Evolutionary conservation across 1,140 invertebrate genomes (phyloP), one percentile per base, ranked within the genome.

Genomic region (Zaprionus ornatus): DNA sequence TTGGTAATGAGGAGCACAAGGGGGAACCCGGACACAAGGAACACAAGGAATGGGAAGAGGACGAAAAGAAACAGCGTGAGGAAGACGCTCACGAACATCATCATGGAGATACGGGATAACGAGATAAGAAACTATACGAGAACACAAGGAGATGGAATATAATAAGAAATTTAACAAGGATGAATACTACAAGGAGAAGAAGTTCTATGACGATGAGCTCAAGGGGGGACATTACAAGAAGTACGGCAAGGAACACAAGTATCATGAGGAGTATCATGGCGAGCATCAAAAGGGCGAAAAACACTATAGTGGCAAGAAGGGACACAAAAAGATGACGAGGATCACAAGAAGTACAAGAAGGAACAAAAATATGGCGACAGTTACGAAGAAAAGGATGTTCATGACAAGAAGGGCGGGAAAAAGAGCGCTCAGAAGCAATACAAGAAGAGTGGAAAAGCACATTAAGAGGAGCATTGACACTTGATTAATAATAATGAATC

Each of bases 91-190:
- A 95, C 66, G 86, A 93, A 7, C 94, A 94, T 13, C 93, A 94
- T 70, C 94, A 95, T 80, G 92, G 93, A 19, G 94, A 95, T 77
- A 93, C 95, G 74, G 94, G 94, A 4, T 94, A 94, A 12, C 92
- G 95, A 69, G 94, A 96, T 77, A 95, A 96, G 68, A 93, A 94
- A 1, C 94, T 95, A 54, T 95, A 94, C 48, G 94, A 95, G 95
- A 95, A 0, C 95, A 95, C 77, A 95, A 95, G 64, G 95, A 95
- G 13, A 93, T 94, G 86, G 96, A 96, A 19, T 96, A 96, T 90
- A 95, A 96, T 91, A 96, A 97, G 88, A 97, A 97, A 82, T 96
- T 96, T 80, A 96, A 97, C 91, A 96, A 97, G 79, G 95, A 96
- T 65, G 96, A 96, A 63, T 96, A 96, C 88, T 95, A 96, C 88